A percentile compares a stretch with the other conserved stretches of the same genome.
Evolutionary conservation across 1,140 invertebrate genomes (phyloP).

Genomic region (Chironomus striatipennis): DNA sequence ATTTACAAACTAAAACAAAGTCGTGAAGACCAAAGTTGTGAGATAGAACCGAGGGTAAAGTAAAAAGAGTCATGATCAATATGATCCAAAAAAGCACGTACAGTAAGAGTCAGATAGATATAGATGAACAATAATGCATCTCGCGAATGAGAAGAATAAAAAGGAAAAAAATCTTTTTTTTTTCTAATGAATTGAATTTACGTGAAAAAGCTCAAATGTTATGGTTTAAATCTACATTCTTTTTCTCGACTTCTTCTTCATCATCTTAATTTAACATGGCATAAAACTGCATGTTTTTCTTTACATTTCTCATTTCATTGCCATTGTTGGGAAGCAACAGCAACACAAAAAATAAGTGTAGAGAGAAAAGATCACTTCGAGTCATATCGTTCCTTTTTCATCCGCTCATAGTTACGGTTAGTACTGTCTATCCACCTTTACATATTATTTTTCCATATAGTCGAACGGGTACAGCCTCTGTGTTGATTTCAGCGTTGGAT

Average conservation of each 20-base stretch:
- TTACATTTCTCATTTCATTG: neutral
- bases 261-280: conserved; percentile 7
- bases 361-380: neutral
- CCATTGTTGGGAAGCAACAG: neutral
- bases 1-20: neutral
- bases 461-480: neutral
- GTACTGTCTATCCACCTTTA: no score
- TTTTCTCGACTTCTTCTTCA: neutral
- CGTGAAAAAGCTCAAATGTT: conserved; percentile 21
- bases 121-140: conserved; percentile 9
- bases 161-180: neutral
- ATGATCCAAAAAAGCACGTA: conserved; percentile 12
- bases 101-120: neutral
- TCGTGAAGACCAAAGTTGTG: conserved; percentile 1
- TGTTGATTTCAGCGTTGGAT: neutral
- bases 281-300: neutral
- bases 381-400: neutral
- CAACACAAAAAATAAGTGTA: no score
- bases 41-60: neutral
- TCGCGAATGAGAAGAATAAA: neutral
- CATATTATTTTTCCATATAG: no score
- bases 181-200: conserved; percentile 19
- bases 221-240: neutral
- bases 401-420: no score
- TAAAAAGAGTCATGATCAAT: neutral